Percentiles rank a stretch among this genome's conserved stretches.
These are phyloP conservation scores for Centropyge bicolor DNA, from an alignment of 2,797 vertebrate genomes.

Conservation along the genomic window DNA sequence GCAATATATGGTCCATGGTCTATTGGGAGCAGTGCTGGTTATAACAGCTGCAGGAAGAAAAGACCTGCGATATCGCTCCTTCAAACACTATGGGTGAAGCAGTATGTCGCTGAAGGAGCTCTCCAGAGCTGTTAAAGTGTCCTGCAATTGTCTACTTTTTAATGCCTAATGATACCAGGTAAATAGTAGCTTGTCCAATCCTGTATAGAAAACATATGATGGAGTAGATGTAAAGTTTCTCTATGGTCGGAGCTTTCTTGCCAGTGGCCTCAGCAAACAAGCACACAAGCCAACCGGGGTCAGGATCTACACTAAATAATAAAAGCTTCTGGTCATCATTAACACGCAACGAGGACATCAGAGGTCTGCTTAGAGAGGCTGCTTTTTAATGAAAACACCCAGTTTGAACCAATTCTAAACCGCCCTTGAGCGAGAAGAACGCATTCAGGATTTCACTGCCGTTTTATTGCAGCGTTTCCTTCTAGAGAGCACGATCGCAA, in stretches of 20 bases:
- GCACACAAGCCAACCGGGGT: neutral
- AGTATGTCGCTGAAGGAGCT: no score
- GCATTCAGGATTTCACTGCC: neutral
- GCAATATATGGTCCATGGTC: no score
- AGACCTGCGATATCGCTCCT: no score
- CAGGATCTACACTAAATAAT: neutral
- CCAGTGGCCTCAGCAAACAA: neutral
- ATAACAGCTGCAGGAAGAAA: no score
- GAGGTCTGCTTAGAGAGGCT: neutral
- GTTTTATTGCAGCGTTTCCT: neutral
- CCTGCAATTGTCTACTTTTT: no score
- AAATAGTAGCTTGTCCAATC: neutral
- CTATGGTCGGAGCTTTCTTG: neutral
- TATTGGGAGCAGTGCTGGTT: no score
- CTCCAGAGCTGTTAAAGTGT: no score
- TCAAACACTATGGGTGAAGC: no score
- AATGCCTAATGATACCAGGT: neutral
- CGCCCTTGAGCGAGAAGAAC: neutral
- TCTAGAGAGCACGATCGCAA: neutral
- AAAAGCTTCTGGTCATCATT: neutral
- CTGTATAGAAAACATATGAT: neutral
- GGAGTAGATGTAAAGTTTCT: neutral
- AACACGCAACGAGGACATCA: neutral
- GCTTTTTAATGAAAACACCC: neutral
- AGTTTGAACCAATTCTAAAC: neutral